These are phyloP conservation scores for Tethea ocularis DNA, from an alignment of 2,888 invertebrate genomes.

Conservation along the genomic window DNA sequence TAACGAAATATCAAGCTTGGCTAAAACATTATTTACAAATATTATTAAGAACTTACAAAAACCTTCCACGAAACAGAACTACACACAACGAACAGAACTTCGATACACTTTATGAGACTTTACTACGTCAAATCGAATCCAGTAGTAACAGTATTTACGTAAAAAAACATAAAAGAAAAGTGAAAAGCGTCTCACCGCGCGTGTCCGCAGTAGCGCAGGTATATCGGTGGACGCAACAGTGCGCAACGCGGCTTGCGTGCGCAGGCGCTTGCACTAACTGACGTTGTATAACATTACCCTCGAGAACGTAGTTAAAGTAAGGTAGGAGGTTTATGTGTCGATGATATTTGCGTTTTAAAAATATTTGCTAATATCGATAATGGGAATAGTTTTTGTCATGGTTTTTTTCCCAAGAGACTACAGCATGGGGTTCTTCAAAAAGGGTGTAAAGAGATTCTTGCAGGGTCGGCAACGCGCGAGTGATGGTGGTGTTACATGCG, in stretches of 20 bases:
- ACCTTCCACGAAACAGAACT: not conserved
- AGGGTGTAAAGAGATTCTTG: too few species aligned
- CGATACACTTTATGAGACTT: not conserved
- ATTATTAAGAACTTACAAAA: not conserved
- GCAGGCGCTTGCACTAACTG: slow-evolving; percentile 49
- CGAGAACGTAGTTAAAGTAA: slow-evolving; percentile 30
- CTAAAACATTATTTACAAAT: not conserved
- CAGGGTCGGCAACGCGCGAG: too few species aligned
- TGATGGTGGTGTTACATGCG: too few species aligned
- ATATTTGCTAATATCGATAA: not conserved
- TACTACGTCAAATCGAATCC: not conserved
- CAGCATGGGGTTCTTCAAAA: too few species aligned
- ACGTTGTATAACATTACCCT: slow-evolving; percentile 51
- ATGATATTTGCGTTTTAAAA: slow-evolving; percentile 11
- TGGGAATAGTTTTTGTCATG: not conserved
- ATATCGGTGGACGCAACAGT: slow-evolving; percentile 28
- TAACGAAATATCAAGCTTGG: not conserved
- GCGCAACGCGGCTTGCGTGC: slow-evolving; percentile 45
- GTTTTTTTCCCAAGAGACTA: too few species aligned
- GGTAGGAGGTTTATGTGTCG: slow-evolving; percentile 33
- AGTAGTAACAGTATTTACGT: slow-evolving; percentile 10
- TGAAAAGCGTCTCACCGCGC: slow-evolving; percentile 22
- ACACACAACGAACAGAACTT: not conserved
- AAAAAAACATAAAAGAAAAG: slow-evolving; percentile 31
- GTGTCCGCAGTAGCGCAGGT: slow-evolving; percentile 37